These are phyloP conservation scores for Drosophila prosaltans DNA, from an alignment of 1,140 invertebrate species.

Conservation along the genomic window DNA sequence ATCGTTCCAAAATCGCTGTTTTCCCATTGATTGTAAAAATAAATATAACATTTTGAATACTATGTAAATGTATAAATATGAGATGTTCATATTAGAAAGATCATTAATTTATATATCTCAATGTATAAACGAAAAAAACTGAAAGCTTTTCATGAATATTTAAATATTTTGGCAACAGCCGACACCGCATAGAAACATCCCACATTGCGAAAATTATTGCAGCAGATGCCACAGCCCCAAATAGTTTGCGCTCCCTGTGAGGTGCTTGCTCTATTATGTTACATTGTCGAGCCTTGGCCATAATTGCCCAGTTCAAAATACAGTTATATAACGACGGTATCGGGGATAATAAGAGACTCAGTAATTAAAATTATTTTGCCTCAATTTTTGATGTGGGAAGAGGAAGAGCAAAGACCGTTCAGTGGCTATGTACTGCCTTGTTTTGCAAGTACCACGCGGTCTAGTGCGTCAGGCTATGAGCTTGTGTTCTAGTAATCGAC, in stretches of 20 bases:
- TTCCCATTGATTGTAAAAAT: too few species aligned
- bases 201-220: not conserved
- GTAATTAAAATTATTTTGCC: constrained; percentile 76
- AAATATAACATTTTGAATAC: too few species aligned
- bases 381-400: constrained; percentile 9
- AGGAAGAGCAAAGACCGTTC: constrained; percentile 10
- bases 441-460: constrained; percentile 39
- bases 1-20: not conserved
- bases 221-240: not conserved
- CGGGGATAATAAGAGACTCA: constrained; percentile 44
- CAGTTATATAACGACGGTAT: not conserved
- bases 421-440: constrained; percentile 32
- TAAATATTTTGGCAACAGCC: not conserved
- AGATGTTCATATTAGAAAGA: too few species aligned
- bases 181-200: not conserved
- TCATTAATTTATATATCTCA: too few species aligned
- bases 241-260: not conserved
- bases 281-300: constrained; percentile 48
- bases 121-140: too few species aligned
- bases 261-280: constrained; percentile 4
- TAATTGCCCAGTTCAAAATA: constrained; percentile 53
- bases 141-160: not conserved
- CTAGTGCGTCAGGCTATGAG: constrained; percentile 45
- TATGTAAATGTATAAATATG: too few species aligned
- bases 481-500: constrained; percentile 22